phyloP scores from a whole-genome alignment of 2,113 vertebrate species.

The Lynx canadensis region DNA sequence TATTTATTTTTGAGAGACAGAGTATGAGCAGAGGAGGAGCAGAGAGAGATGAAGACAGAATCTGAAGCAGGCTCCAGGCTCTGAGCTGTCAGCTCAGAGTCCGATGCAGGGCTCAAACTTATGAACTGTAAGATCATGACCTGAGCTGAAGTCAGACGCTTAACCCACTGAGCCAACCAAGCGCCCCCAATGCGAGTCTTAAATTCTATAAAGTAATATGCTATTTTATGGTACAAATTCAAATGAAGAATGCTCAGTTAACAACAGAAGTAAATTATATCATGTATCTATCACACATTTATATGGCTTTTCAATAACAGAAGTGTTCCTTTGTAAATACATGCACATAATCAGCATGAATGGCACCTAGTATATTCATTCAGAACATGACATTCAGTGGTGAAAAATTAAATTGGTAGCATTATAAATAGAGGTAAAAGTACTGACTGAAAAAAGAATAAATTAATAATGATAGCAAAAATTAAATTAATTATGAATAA shows the following conservation, averaged over 20 bases:
- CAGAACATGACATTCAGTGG: not conserved
- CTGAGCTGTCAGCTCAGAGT: too few relatives aligned
- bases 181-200: not conserved
- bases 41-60: too few relatives aligned
- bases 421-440: not conserved
- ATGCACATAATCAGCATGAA: not conserved
- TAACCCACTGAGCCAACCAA: too few relatives aligned
- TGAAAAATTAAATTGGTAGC: not conserved
- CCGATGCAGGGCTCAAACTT: too few relatives aligned
- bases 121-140: too few relatives aligned
- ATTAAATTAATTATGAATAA: not conserved
- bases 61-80: too few relatives aligned
- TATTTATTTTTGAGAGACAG: too few relatives aligned
- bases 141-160: too few relatives aligned
- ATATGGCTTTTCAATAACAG: not conserved
- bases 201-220: constrained; percentile 9
- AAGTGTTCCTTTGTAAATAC: not conserved
- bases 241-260: not conserved
- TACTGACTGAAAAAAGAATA: not conserved
- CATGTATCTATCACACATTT: not conserved
- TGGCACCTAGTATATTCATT: not conserved
- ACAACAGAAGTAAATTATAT: not conserved
- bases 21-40: too few relatives aligned
- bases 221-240: not conserved
- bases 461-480: not conserved